A percentile compares a stretch with the other conserved stretches of the same genome.
Conservation (phyloP, 2,797 vertebrate species). For the Alfaro cultratus region DNA sequence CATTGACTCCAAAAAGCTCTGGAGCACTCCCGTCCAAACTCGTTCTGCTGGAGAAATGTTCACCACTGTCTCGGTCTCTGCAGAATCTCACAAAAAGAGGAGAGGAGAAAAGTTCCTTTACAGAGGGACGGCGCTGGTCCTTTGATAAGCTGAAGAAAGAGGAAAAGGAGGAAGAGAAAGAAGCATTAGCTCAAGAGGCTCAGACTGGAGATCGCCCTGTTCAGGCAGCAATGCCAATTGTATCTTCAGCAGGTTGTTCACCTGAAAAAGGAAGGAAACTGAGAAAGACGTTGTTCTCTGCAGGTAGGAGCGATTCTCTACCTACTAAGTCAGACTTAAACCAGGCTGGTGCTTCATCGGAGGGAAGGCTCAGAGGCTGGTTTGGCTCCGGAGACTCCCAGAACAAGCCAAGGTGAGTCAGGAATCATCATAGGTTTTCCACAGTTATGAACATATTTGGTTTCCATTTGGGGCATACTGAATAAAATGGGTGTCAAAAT, state of each 20-base stretch:
- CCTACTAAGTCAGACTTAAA: slow-evolving; percentile 65
- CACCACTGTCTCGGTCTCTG: slow-evolving; percentile 80
- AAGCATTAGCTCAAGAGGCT: slow-evolving; percentile 60
- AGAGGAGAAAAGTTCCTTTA: slow-evolving; percentile 76
- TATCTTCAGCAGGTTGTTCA: slow-evolving; percentile 37
- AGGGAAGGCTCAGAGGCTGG: slow-evolving; percentile 88
- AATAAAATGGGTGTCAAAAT: slow-evolving; percentile 43
- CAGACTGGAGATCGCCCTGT: slow-evolving; percentile 52
- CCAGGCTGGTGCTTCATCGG: slow-evolving; percentile 56
- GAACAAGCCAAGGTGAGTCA: slow-evolving; percentile 93
- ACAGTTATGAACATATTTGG: slow-evolving; percentile 28
- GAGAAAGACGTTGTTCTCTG: slow-evolving; percentile 87
- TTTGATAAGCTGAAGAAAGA: slow-evolving; percentile 82
- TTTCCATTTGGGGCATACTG: slow-evolving; percentile 6
- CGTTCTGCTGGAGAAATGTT: slow-evolving; percentile 81
- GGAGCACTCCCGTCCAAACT: slow-evolving; percentile 74
- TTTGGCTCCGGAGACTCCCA: slow-evolving; percentile 87
- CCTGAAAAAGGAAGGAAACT: slow-evolving; percentile 77
- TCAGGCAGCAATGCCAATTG: slow-evolving; percentile 57
- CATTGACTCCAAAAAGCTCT: slow-evolving; percentile 59
- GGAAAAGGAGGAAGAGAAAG: slow-evolving; percentile 78
- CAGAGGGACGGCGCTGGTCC: slow-evolving; percentile 78
- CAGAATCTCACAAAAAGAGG: slow-evolving; percentile 80
- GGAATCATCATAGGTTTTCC: slow-evolving; percentile 18
- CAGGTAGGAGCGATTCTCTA: slow-evolving; percentile 82